Conservation (phyloP, 1,140 invertebrate genomes). For the Caenorhabditis remanei region DNA sequence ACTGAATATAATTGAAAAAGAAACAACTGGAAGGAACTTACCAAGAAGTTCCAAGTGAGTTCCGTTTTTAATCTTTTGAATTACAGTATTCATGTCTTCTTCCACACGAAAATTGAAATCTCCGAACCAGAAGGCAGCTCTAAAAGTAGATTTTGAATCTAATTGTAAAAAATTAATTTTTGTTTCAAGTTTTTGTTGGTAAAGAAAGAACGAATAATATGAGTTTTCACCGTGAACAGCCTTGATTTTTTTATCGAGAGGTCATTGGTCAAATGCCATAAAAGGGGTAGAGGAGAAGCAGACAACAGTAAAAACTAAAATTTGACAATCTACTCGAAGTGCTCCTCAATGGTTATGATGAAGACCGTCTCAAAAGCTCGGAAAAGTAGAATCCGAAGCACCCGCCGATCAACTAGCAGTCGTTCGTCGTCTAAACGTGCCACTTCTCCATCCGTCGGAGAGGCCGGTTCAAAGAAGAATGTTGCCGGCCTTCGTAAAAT, state of each 20-base stretch:
- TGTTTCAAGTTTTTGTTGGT: no score
- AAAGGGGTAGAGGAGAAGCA: not conserved
- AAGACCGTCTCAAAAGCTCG: not conserved
- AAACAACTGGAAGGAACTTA: not conserved
- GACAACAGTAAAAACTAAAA: not conserved
- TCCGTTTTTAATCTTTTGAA: constrained; percentile 21
- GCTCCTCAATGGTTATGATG: not conserved
- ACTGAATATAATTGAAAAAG: not conserved
- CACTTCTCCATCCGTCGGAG: not conserved
- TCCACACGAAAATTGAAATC: constrained; percentile 64
- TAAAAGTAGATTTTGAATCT: not conserved
- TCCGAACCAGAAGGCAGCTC: constrained; percentile 63
- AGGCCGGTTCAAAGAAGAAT: not conserved
- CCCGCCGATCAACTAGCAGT: not conserved
- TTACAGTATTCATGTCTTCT: constrained; percentile 16
- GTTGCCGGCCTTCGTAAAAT: not conserved
- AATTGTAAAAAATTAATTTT: no score
- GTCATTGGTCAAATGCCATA: no score
- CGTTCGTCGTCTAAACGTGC: no score
- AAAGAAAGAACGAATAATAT: no score
- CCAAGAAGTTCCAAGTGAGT: constrained; percentile 27
- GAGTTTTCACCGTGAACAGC: no score
- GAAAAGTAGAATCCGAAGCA: not conserved
- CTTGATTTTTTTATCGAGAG: no score
- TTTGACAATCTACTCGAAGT: not conserved